Evolutionary conservation across 2,797 vertebrate genomes (phyloP).

Genomic region (Eupleurogrammus muticus): DNA sequence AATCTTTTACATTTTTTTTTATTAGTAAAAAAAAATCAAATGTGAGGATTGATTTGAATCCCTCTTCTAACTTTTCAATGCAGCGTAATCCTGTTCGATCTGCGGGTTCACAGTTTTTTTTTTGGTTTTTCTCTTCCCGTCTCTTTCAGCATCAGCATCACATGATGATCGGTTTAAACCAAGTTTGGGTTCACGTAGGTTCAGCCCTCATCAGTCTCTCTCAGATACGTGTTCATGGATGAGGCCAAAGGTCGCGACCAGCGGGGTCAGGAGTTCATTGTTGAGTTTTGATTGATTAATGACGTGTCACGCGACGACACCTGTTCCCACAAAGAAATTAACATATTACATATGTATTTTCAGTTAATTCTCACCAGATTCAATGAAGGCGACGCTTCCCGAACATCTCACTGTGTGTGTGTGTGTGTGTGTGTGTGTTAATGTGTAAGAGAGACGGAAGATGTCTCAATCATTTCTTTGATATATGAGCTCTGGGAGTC

Average conservation of each 20-base stretch:
- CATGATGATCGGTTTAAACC: conserved; percentile 12
- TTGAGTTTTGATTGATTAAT: conserved; percentile 78
- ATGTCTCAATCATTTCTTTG: conserved; percentile 48
- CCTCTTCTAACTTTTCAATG: not conserved
- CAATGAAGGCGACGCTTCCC: not conserved
- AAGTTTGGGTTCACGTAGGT: conserved; percentile 39
- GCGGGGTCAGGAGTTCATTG: conserved; percentile 61
- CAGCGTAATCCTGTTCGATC: not conserved
- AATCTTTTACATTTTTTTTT: not conserved
- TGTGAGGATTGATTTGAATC: too few species aligned
- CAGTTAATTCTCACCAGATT: conserved; percentile 16
- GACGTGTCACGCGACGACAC: conserved; percentile 67
- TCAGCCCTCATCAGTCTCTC: conserved; percentile 54
- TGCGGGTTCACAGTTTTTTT: conserved; percentile 4
- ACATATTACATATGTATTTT: conserved; percentile 38
- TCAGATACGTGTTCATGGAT: conserved; percentile 47
- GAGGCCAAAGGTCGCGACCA: conserved; percentile 67
- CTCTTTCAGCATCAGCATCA: not conserved
- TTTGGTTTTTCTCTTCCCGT: too few species aligned
- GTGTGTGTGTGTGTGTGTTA: conserved; percentile 21
- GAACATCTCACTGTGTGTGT: conserved; percentile 11
- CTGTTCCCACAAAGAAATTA: conserved; percentile 70
- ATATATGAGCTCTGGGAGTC: conserved; percentile 65
- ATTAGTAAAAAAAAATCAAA: too few species aligned
- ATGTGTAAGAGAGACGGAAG: conserved; percentile 5